Evolutionary conservation across 2,888 invertebrate genomes (phyloP), one percentile per base, ranked within the genome.

Genomic region (Mythimna albipuncta): DNA sequence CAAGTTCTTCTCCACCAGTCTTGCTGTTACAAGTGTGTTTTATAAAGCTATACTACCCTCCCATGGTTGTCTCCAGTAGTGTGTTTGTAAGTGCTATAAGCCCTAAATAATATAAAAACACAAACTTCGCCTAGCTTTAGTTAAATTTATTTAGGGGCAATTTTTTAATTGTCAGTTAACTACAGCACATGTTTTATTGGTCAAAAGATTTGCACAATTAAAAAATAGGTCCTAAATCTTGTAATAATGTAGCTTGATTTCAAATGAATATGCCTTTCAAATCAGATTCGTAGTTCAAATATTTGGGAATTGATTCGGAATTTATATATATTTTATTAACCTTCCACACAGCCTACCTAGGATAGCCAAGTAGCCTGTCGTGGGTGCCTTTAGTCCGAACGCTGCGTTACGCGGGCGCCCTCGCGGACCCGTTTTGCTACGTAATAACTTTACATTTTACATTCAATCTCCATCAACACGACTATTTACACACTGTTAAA

Each of bases 231-330:
- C 80, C 35, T 80, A 50, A 58, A 67, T 65, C 55, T 76, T 68
- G 21, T 65, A 81, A 69, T 75, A 55, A 63, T 67, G 35, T 86
- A 81, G 72, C 74, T 84, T 72, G 35, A 61, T 72, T 74, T 64
- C 16, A 72, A 69, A 75, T 41, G 21, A 62, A 66, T 65, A 75
- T 73, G 67, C 63, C 57, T 72, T 62, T 57, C 32, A 75, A 80
- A 68, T 80, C 61, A 0, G 35, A 75, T 64, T 81, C 7, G 21
- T 62, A 69, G 66, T 59, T 75, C 47, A 59, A 72, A 65, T 69
- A 11, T 70, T 68, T 64, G 85, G 85, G 85, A 81, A 84, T 85
- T 84, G 82, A 80, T 81, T 66, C 50, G 50, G n/a, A 74, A 41
- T 61, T 13, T 41, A 61, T 3, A 41, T 4, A 80, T 74, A 65